Conservation (phyloP, 1,140 invertebrate genomes). For the Pseudachorutes palmiensis region DNA sequence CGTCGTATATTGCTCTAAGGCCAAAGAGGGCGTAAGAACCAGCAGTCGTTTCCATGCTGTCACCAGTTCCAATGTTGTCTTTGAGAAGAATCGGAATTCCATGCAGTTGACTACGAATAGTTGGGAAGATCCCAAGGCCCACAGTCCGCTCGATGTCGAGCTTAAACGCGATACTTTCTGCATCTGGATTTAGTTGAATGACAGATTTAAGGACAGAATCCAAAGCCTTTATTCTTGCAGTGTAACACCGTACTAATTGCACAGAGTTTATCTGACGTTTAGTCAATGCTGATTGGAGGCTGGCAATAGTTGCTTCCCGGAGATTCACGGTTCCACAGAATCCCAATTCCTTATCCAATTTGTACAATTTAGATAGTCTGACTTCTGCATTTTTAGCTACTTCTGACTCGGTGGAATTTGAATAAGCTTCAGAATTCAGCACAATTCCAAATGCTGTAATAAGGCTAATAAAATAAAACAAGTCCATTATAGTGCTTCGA, state of each 20-base stretch:
- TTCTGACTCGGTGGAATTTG: too few relatives aligned
- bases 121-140: too few relatives aligned
- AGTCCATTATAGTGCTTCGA: too few relatives aligned
- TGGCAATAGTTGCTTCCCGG: background rate
- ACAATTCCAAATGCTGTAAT: too few relatives aligned
- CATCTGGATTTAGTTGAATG: background rate
- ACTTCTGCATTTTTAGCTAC: too few relatives aligned
- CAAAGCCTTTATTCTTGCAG: background rate
- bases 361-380: background rate
- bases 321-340: background rate
- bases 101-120: constrained; percentile 1
- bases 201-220: background rate
- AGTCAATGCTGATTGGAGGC: background rate
- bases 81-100: constrained; percentile 23
- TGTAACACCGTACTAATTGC: background rate
- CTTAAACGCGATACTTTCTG: background rate
- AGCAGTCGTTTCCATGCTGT: constrained; percentile 15
- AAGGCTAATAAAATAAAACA: too few relatives aligned
- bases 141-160: background rate
- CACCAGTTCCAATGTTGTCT: constrained; percentile 12
- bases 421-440: too few relatives aligned
- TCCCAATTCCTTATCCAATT: background rate
- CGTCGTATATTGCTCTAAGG: constrained; percentile 2
- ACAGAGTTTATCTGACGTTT: background rate
- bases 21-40: constrained; percentile 17